Evolutionary conservation across 37 sponge, comb jelly and placozoan genomes (phyloP), one percentile per base, ranked within the genome.

Genomic region (Axinella damicornis): DNA sequence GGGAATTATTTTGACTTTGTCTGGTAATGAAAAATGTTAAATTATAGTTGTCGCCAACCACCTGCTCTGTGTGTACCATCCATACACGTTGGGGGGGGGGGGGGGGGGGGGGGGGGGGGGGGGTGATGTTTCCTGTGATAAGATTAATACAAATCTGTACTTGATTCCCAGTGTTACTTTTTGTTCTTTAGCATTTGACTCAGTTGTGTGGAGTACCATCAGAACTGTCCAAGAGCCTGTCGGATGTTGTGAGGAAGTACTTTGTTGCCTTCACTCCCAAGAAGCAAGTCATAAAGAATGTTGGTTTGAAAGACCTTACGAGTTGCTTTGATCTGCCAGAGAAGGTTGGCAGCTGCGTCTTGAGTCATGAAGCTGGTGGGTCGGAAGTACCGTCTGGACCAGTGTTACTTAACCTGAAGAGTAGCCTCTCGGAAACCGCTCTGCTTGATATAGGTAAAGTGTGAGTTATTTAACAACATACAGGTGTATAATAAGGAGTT

Each of bases 281-380:
- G 38, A 54, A n/a, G 5, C 27, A 24, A 38, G 57, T 69, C 1
- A 20, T 61, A 19, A 65, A 78, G 53, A 35, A 25, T 9, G 16
- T 78, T 0, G 52, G 24, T 0, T 40, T 86, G 9, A 54, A 69
- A 5, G 56, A 1, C 35, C 21, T 83, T 0, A 31, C 74, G 0
- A 22, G 53, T 12, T 61, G 64, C 34, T 83, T 83, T 55, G 64
- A 72, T 1, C 84, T 83, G 19, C 83, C 83, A 2, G 64, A 63
- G 5, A 74, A 73, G n/a, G 70, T 80, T 69, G 81, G 81, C 18
- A 66, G 55, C 30, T 12, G 11, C 68, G 19, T 67, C 16, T n/a
- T 80, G 21, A 20, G 32, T 52, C 31, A 9, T 46, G 46, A 46
- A 46, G 46, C 46, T 9, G 9, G 46, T 46, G 46, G 46, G 9